Evolutionary conservation across 2,888 invertebrate genomes (phyloP).

Genomic region (Hirudinaria manillensis): DNA sequence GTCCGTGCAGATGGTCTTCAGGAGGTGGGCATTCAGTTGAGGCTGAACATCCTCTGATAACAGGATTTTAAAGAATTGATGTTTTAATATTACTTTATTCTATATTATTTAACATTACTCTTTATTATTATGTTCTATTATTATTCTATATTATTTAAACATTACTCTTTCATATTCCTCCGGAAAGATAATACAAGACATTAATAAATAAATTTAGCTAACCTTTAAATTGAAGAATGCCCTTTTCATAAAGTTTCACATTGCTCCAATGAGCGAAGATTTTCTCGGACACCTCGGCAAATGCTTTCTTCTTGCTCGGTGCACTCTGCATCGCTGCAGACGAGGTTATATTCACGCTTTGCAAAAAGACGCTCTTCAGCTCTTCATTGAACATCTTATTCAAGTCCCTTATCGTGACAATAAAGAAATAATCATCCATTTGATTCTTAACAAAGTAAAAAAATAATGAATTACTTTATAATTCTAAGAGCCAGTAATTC

Average conservation of each 20-base stretch:
- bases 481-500: background rate
- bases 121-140: background rate
- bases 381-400: slow-evolving; percentile 55
- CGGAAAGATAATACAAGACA: no score
- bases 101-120: background rate
- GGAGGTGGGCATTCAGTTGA: slow-evolving; percentile 72
- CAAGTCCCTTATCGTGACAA: slow-evolving; percentile 24
- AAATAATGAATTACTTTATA: background rate
- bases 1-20: slow-evolving; percentile 76
- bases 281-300: slow-evolving; percentile 75
- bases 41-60: slow-evolving; percentile 59
- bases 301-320: slow-evolving; percentile 63
- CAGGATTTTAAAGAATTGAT: no score
- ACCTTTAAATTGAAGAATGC: slow-evolving; percentile 52
- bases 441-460: no score
- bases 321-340: slow-evolving; percentile 58
- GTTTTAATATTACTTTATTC: background rate
- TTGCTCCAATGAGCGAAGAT: slow-evolving; percentile 64
- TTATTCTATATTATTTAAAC: no score
- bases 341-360: slow-evolving; percentile 60
- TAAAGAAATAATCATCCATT: no score
- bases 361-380: slow-evolving; percentile 71
- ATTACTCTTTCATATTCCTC: no score
- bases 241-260: slow-evolving; percentile 54
- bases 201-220: slow-evolving; percentile 14